Conservation (phyloP, 2,888 invertebrate species). For the Hypselothyrea guttata region DNA sequence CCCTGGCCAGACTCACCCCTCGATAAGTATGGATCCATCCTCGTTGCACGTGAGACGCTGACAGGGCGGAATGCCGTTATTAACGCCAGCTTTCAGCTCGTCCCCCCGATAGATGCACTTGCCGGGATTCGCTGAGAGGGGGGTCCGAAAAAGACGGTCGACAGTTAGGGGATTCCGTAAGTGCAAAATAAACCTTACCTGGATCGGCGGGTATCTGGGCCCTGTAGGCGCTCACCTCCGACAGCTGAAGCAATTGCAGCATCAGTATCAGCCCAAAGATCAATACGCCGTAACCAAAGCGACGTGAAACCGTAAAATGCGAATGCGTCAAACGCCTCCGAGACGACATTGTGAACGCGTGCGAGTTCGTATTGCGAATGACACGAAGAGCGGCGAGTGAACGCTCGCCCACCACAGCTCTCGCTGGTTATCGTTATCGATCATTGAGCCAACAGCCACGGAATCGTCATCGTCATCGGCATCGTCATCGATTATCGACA, state of each 20-base stretch:
- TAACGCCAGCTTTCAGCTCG: constrained; percentile 67
- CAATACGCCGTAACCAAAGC: background rate
- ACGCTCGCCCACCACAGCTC: constrained; percentile 19
- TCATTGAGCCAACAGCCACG: constrained; percentile 6
- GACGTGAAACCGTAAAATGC: background rate
- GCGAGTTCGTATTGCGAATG: constrained; percentile 57
- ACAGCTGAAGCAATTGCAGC: constrained; percentile 31
- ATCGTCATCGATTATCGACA: constrained; percentile 27
- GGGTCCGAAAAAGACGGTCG: too few relatives aligned
- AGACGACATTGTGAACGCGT: constrained; percentile 50
- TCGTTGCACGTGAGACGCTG: constrained; percentile 77
- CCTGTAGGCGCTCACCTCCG: constrained; percentile 53
- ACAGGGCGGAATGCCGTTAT: constrained; percentile 75
- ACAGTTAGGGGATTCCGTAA: background rate
- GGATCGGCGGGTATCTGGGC: constrained; percentile 69
- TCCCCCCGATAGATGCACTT: constrained; percentile 80
- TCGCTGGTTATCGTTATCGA: background rate
- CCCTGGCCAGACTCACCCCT: constrained; percentile 75
- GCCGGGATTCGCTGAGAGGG: constrained; percentile 64
- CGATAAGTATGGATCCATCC: constrained; percentile 77
- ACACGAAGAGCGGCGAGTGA: constrained; percentile 47
- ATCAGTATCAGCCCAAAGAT: constrained; percentile 28
- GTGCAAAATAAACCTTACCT: constrained; percentile 45
- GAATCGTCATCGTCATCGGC: constrained; percentile 22
- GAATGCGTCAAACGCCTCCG: constrained; percentile 18